Conservation (phyloP, 1,140 invertebrate species). For the Drosophila jambulina region DNA sequence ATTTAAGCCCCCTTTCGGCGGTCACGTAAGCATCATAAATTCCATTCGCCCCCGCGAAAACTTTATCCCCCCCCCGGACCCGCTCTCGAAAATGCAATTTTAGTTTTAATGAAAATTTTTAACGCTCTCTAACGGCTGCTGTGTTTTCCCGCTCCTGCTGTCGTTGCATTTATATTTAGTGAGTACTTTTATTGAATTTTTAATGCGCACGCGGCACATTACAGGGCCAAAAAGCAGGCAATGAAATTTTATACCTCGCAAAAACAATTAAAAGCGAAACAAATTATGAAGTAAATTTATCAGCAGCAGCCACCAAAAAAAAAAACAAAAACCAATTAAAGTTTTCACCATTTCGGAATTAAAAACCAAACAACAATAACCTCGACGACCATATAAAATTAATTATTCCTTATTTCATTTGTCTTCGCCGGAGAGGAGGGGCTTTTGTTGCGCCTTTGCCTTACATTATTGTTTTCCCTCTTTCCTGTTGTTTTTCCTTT, state of each 20-base stretch:
- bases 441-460: slow-evolving; percentile 32
- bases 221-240: slow-evolving; percentile 49
- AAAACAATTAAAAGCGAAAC: slow-evolving; percentile 44
- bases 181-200: slow-evolving; percentile 68
- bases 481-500: background rate
- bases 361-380: slow-evolving; percentile 46
- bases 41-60: slow-evolving; percentile 24
- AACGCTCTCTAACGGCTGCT: slow-evolving; percentile 29
- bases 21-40: slow-evolving; percentile 71
- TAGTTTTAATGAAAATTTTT: slow-evolving; percentile 74
- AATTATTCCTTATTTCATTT: slow-evolving; percentile 54
- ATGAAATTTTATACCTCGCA: slow-evolving; percentile 44
- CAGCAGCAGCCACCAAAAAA: slow-evolving; percentile 10
- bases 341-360: slow-evolving; percentile 33
- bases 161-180: slow-evolving; percentile 62
- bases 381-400: slow-evolving; percentile 40
- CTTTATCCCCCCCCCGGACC: slow-evolving; percentile 10
- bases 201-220: slow-evolving; percentile 46
- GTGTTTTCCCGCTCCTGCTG: background rate
- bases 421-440: slow-evolving; percentile 8
- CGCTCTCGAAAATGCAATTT: slow-evolving; percentile 60
- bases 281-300: slow-evolving; percentile 51
- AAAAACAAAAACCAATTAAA: slow-evolving; percentile 29
- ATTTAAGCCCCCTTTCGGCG: slow-evolving; percentile 62
- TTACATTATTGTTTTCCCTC: slow-evolving; percentile 8